phyloP scores from a whole-genome alignment of 2,797 vertebrate genomes.

The Zalophus californianus region DNA sequence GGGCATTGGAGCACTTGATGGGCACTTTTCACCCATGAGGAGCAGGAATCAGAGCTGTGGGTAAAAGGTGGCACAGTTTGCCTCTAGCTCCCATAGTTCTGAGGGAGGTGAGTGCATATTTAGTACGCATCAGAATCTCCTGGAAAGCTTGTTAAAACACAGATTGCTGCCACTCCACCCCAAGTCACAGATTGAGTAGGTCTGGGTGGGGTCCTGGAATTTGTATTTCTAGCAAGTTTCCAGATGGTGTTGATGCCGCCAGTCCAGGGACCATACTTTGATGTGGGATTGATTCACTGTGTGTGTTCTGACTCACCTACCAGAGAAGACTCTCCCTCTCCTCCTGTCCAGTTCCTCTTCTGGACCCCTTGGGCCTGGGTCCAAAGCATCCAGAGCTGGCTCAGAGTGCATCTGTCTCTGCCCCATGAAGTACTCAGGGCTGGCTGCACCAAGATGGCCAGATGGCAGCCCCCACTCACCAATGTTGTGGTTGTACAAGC shows the following conservation, averaged over 20 bases:
- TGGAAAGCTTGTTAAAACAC: not conserved
- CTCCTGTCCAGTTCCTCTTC: not conserved
- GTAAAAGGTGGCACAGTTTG: not conserved
- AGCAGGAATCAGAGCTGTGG: not conserved
- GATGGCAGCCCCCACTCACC: not conserved
- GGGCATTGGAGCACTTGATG: not conserved
- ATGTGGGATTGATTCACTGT: not conserved
- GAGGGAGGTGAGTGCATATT: not conserved
- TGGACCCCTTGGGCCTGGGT: not conserved
- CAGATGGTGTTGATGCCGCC: not conserved
- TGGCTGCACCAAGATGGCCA: not conserved
- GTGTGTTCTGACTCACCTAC: not conserved
- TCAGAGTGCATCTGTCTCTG: not conserved
- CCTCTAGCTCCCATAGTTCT: not conserved
- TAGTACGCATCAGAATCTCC: not conserved
- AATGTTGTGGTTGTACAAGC: not conserved
- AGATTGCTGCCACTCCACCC: not conserved
- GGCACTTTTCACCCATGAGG: not conserved
- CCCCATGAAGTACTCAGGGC: not conserved
- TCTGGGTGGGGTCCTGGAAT: not conserved
- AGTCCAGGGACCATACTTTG: not conserved
- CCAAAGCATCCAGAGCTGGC: not conserved
- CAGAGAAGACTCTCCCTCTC: not conserved
- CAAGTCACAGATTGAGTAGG: not conserved
- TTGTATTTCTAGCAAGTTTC: constrained; percentile 21